These are phyloP conservation scores for Sminthurides aquaticus DNA, from an alignment of 2,888 invertebrate genomes.

Conservation along the genomic window DNA sequence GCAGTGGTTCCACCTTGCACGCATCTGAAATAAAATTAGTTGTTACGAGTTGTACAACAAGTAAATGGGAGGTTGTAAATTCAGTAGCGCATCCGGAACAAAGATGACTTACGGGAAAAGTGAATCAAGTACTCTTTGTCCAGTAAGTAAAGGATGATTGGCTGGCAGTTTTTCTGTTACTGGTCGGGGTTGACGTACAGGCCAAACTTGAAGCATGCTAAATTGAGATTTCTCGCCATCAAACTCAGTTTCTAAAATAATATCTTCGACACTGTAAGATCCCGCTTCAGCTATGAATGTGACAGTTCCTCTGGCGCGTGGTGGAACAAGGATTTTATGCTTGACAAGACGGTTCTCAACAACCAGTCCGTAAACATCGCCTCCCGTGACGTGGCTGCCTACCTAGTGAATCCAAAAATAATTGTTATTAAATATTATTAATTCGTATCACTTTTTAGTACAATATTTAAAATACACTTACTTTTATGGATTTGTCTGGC, in stretches of 20 bases:
- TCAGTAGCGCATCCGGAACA: constrained; percentile 6
- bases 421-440: constrained; percentile 34
- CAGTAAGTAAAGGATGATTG: constrained; percentile 95
- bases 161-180: constrained; percentile 96
- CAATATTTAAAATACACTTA: constrained; percentile 44
- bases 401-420: too few relatives aligned
- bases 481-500: constrained; percentile 67
- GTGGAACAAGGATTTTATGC: constrained; percentile 91
- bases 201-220: constrained; percentile 99
- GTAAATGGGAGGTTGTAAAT: neutral
- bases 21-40: constrained; percentile 56
- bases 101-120: constrained; percentile 77
- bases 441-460: neutral
- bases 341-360: constrained; percentile 96
- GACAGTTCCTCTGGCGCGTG: constrained; percentile 90
- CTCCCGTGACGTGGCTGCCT: constrained; percentile 98
- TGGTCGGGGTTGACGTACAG: constrained; percentile 94
- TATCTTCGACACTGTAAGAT: constrained; percentile 86
- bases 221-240: constrained; percentile 87
- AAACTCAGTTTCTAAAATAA: constrained; percentile 97
- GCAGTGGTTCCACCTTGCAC: constrained; percentile 98
- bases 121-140: constrained; percentile 95
- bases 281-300: constrained; percentile 90
- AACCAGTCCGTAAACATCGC: constrained; percentile 91
- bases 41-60: neutral